Evolutionary conservation across 2,797 vertebrate species (phyloP), one percentile per base, ranked within the genome.

Genomic region (Emydoidea blandingii): DNA sequence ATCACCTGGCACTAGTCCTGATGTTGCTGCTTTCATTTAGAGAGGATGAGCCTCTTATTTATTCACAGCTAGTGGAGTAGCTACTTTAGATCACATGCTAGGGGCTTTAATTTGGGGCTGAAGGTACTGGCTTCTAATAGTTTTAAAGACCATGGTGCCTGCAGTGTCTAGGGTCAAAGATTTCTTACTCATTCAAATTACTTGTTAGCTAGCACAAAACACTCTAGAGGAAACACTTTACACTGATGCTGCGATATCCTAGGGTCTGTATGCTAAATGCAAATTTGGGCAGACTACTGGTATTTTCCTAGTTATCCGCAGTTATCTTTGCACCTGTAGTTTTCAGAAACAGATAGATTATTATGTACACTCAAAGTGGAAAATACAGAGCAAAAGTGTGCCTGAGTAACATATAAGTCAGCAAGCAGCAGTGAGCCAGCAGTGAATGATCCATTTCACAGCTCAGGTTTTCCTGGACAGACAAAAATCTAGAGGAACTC

Each of bases 361-460:
- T 87, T 41, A 49, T 2, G 12, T 81, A 37, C 5, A 79, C 1
- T 90, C 2, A 68, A 12, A 81, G 19, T 29, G 6, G 6, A 74
- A 91, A 82, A 15, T 81, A 37, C 12, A 62, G 59, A 92, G 23
- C 5, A 87, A 91, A 93, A 34, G 1, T 44, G 25, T 53, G 9
- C 37, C n/a, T 1, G 6, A 18, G 37, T 3, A 79, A 74, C 56
- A 68, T 21, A 21, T 21, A 78, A 5, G 3, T 18, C 23, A 53
- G 3, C 56, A 12, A 52, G 21, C 19, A 6, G 1, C 56, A 90
- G 83, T 79, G 47, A 78, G 2, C 2, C 85, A 81, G 56, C 83
- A 76, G 83, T 41, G 34, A 78, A 56, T 8, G 81, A 47, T 57
- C 6, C 29, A 88, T 78, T 95, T 92, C 21, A 89, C 89, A 18